Conservation (phyloP, 2,113 vertebrate genomes). For the Seriola quinqueradiata region DNA sequence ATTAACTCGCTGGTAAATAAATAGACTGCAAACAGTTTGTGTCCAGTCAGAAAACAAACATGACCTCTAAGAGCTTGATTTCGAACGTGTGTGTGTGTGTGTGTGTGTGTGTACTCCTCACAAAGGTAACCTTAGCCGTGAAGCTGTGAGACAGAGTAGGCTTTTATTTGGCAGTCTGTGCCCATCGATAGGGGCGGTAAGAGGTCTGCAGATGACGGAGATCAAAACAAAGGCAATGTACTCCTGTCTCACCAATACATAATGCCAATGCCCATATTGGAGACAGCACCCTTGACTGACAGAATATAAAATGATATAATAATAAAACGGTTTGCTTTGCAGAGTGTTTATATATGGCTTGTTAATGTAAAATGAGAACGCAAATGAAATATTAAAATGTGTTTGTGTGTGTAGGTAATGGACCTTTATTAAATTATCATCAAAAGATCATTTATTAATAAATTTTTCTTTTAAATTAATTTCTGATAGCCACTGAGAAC, state of each 20-base stretch:
- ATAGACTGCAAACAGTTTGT: constrained; percentile 37
- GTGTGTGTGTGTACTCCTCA: background rate
- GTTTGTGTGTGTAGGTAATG: too few relatives aligned
- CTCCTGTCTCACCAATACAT: background rate
- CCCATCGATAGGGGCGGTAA: background rate
- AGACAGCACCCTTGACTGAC: background rate
- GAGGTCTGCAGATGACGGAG: background rate
- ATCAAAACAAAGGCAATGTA: constrained; percentile 7
- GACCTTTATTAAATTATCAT: too few relatives aligned
- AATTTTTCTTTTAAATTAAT: background rate
- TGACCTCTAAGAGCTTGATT: constrained; percentile 9
- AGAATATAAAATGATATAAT: too few relatives aligned
- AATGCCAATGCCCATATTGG: background rate
- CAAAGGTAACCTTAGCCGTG: background rate
- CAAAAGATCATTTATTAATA: background rate
- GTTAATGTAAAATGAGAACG: too few relatives aligned
- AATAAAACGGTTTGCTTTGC: too few relatives aligned
- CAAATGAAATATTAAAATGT: too few relatives aligned
- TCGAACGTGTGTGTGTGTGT: background rate
- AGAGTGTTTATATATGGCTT: too few relatives aligned
- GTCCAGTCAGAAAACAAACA: constrained; percentile 47
- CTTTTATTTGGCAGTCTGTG: background rate
- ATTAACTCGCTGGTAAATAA: constrained; percentile 56
- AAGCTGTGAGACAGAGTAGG: background rate
- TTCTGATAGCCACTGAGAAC: background rate